Conservation (phyloP, 1,140 invertebrate species). For the Bilobella aurantiaca region DNA sequence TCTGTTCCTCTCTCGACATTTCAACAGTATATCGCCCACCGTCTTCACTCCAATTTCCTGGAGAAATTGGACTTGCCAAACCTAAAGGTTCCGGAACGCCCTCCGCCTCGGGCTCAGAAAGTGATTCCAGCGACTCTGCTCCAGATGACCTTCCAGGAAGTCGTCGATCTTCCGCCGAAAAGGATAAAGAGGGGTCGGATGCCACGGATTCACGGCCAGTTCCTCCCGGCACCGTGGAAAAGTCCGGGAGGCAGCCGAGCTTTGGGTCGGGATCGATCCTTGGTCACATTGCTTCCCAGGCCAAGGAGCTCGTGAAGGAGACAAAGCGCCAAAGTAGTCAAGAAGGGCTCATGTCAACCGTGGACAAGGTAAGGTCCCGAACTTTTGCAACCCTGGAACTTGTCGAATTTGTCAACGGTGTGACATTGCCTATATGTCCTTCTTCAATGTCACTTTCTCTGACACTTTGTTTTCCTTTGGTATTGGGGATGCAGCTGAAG, state of each 20-base stretch:
- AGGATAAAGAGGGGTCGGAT: constrained; percentile 1
- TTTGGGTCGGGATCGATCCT: constrained; percentile 51
- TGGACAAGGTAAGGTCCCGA: constrained; percentile 77
- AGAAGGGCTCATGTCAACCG: constrained; percentile 74
- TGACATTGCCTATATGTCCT: too few species aligned
- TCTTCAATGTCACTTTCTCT: neutral
- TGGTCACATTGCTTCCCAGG: constrained; percentile 72
- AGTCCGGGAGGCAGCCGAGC: constrained; percentile 18
- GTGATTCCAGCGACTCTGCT: constrained; percentile 28
- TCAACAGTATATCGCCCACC: constrained; percentile 65
- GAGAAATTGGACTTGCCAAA: constrained; percentile 39
- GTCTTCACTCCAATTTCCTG: constrained; percentile 62
- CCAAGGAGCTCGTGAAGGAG: constrained; percentile 72
- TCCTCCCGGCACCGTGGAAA: neutral
- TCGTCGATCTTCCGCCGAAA: constrained; percentile 16
- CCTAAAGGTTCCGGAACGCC: constrained; percentile 23
- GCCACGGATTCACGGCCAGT: neutral
- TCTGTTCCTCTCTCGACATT: constrained; percentile 67
- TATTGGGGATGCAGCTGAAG: constrained; percentile 32
- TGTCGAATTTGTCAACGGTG: too few species aligned
- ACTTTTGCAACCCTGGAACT: too few species aligned
- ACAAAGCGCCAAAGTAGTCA: constrained; percentile 77
- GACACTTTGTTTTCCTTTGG: constrained; percentile 2
- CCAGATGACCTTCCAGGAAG: constrained; percentile 9
- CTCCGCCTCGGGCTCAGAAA: constrained; percentile 28